These are phyloP conservation scores for Scortum barcoo DNA, from an alignment of 2,113 vertebrate species.

Conservation along the genomic window DNA sequence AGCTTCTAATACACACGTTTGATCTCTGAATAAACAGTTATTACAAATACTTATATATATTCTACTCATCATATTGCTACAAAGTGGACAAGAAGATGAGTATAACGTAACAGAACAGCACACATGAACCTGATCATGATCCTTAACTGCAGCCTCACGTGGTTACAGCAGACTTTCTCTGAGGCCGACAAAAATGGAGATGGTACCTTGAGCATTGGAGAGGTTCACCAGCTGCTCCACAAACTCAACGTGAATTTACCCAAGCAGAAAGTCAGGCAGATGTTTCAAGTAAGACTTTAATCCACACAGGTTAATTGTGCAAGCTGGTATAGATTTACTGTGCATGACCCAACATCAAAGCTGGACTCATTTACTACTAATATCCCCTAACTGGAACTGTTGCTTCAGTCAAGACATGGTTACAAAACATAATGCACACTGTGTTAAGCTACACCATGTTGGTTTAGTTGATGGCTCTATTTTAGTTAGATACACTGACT, in stretches of 20 bases:
- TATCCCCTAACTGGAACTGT: not conserved
- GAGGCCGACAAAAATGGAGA: slow-evolving; percentile 98
- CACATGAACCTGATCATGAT: not conserved
- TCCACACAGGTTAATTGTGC: not conserved
- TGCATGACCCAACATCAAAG: not conserved
- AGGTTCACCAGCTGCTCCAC: slow-evolving; percentile 96
- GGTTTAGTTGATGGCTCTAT: not conserved
- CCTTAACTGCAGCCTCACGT: slow-evolving; percentile 88
- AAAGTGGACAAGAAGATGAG: not conserved
- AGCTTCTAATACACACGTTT: not conserved
- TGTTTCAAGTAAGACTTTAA: slow-evolving; percentile 90
- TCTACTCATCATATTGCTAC: not conserved
- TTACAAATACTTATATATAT: not conserved
- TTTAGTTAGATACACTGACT: not conserved
- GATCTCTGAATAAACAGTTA: not conserved
- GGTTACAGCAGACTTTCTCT: slow-evolving; percentile 97
- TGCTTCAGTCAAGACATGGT: not conserved
- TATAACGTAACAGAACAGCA: not conserved
- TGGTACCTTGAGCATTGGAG: slow-evolving; percentile 92
- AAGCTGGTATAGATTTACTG: not conserved
- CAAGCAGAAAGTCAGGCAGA: slow-evolving; percentile 92
- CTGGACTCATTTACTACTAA: not conserved
- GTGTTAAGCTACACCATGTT: not conserved
- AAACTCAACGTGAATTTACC: slow-evolving; percentile 97
- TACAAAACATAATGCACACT: not conserved